Base-by-base conservation (phyloP, 2,888 invertebrate species). In the Cristatella mucedo region DNA sequence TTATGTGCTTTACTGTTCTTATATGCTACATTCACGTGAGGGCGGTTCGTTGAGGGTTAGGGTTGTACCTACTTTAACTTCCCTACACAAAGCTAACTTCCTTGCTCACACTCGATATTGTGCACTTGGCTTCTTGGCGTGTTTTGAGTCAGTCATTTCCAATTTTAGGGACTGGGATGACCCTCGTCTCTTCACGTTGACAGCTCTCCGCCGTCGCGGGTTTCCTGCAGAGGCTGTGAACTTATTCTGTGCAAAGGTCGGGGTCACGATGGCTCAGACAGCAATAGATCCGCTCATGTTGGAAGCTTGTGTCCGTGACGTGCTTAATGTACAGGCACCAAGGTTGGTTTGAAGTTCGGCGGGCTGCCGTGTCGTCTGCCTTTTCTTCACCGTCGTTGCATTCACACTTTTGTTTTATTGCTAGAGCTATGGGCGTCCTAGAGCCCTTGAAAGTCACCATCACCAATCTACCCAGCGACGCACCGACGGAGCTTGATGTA, bases 121-220 rank as follows among this genome's bases (percentile, higher is more conserved):
- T n/a, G n/a, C n/a, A n/a, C n/a, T n/a, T n/a, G n/a, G n/a, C n/a
- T n/a, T n/a, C n/a, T n/a, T n/a, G n/a, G n/a, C n/a, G n/a, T n/a
- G n/a, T n/a, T n/a, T n/a, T n/a, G n/a, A n/a, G n/a, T n/a, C n/a
- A n/a, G n/a, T n/a, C n/a, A n/a, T n/a, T n/a, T n/a, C n/a, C n/a
- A n/a, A n/a, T n/a, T n/a, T n/a, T n/a, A 68, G 68, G 70, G 84
- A 87, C 66, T 93, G 91, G 91, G 89, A 93, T 64, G 93, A 93
- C 68, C 93, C 93, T 1, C 73, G 93, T n/a, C 70, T 99, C 36
- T 97, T 86, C 66, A 99, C 97, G 0, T 68, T 99, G 53, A 82
- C 91, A 11, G 93, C 95, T 2, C 71, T 99, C 39, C 73, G 89
- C 18, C 74, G 97, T 32, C 75, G 97, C 49, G 97, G 97, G 5